Evolutionary conservation across 2,797 vertebrate species (phyloP).

Genomic region (Holocentrus rufus): DNA sequence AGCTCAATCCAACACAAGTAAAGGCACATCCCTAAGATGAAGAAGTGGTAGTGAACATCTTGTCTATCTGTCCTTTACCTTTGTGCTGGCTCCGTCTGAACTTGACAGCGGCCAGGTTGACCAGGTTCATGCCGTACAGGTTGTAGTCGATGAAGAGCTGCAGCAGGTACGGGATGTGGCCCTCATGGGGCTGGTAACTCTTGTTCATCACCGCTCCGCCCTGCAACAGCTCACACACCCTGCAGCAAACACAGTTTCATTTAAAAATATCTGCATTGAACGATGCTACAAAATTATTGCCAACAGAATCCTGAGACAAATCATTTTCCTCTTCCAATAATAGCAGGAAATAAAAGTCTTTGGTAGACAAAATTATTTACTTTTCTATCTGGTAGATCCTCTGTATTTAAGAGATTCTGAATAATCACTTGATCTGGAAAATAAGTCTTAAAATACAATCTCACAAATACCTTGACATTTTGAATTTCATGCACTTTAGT

Average conservation of each 20-base stretch:
- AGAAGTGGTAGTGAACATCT: neutral
- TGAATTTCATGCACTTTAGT: no score
- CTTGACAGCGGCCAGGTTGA: conserved; percentile 92
- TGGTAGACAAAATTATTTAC: no score
- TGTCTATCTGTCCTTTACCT: conserved; percentile 78
- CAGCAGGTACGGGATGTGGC: conserved; percentile 97
- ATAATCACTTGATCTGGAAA: no score
- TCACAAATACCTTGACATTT: no score
- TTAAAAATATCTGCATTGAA: neutral
- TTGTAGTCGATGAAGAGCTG: conserved; percentile 99
- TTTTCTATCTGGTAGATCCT: no score
- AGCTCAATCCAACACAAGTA: no score
- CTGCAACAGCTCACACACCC: conserved; percentile 97
- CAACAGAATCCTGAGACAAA: no score
- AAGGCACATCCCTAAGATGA: neutral
- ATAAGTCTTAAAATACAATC: no score
- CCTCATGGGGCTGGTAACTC: conserved; percentile 96
- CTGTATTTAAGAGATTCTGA: no score
- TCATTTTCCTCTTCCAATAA: no score
- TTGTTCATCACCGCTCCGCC: conserved; percentile 99
- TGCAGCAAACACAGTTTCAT: conserved; percentile 58
- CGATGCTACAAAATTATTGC: no score
- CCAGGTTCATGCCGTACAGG: conserved; percentile 98
- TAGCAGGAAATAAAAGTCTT: no score
- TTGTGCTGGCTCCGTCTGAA: conserved; percentile 87